phyloP scores from a whole-genome alignment of 2,113 vertebrate genomes.

The Carlito syrichta region DNA sequence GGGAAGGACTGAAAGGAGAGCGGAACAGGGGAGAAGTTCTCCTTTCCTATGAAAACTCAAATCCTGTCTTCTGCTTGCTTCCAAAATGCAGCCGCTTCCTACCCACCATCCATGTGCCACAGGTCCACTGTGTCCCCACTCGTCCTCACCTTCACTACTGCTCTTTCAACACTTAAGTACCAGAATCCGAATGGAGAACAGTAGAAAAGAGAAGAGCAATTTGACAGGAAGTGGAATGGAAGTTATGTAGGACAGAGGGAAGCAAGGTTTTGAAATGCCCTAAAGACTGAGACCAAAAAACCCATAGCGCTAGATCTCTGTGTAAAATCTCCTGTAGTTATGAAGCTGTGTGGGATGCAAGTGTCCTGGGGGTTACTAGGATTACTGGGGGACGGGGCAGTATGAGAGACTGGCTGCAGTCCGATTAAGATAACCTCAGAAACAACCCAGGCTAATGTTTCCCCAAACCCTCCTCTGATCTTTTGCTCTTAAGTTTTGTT shows the following conservation, averaged over 20 bases:
- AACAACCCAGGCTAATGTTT: not conserved
- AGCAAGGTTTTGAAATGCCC: not conserved
- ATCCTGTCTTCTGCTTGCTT: constrained; percentile 28
- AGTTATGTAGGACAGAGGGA: not conserved
- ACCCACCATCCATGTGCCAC: not conserved
- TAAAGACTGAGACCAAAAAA: not conserved
- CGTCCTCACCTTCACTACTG: not conserved
- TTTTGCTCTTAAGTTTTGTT: constrained; percentile 28
- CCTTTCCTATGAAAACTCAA: too few species aligned
- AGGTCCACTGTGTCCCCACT: not conserved
- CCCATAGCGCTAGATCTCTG: not conserved
- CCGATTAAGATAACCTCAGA: not conserved
- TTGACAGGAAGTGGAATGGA: not conserved
- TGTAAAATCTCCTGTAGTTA: not conserved
- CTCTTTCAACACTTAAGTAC: not conserved
- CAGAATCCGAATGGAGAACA: not conserved
- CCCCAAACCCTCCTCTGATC: not conserved
- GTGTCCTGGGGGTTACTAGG: not conserved
- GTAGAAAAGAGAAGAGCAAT: not conserved
- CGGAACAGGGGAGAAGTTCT: not conserved
- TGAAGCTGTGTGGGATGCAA: not conserved
- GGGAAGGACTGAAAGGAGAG: not conserved
- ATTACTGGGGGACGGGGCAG: too few species aligned
- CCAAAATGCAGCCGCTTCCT: not conserved
- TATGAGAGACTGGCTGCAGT: not conserved